Conservation (phyloP, 2,888 invertebrate species). For the Petrolisthes cinctipes region DNA sequence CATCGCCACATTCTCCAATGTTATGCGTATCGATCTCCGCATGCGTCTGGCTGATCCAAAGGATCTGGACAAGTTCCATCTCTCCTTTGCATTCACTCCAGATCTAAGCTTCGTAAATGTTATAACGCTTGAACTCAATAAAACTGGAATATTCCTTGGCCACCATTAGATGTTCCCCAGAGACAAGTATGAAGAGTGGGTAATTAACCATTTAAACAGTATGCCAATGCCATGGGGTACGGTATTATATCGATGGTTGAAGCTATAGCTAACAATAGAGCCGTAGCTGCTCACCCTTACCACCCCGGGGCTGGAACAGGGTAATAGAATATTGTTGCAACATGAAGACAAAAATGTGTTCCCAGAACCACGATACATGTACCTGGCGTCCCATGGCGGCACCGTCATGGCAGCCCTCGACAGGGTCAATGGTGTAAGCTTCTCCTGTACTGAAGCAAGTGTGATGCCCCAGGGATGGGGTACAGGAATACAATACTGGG, state of each 20-base stretch:
- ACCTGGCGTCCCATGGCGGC: constrained; percentile 2
- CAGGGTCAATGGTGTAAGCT: not conserved
- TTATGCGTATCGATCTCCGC: not conserved
- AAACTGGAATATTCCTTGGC: not conserved
- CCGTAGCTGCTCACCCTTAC: not conserved
- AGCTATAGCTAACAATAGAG: not conserved
- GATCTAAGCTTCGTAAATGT: not conserved
- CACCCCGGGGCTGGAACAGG: not conserved
- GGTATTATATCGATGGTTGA: constrained; percentile 15
- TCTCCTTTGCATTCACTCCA: not conserved
- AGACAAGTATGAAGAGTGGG: not conserved
- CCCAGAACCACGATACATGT: not conserved
- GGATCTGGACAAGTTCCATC: constrained; percentile 7
- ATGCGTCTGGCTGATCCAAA: constrained; percentile 5
- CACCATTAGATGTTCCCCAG: not conserved
- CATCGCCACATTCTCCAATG: not conserved
- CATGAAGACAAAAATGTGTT: not conserved
- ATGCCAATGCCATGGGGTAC: constrained; percentile 5
- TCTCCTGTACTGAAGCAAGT: constrained; percentile 7
- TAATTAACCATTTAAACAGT: not conserved
- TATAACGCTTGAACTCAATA: not conserved
- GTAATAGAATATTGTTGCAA: not conserved
- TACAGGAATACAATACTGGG: not conserved
- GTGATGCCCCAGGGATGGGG: not conserved
- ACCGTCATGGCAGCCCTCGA: not conserved